Conservation (phyloP, 1,140 invertebrate species). For the Lasioglossum baleicum region DNA sequence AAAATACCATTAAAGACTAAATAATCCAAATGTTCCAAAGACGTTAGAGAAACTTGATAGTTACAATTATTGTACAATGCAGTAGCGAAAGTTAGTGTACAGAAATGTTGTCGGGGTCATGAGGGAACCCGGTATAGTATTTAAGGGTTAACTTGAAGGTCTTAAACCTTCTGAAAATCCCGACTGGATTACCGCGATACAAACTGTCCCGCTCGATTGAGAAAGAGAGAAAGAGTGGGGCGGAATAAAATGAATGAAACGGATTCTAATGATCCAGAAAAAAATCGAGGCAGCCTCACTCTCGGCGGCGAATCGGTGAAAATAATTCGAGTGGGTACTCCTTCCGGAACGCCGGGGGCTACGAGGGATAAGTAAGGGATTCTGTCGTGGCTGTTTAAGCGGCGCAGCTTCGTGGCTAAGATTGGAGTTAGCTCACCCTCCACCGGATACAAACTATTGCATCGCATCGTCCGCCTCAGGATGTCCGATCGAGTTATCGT, state of each 20-base stretch:
- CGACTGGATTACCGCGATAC: too few relatives aligned
- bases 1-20: too few relatives aligned
- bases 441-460: constrained; percentile 69
- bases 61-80: too few relatives aligned
- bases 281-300: background rate
- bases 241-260: constrained; percentile 24
- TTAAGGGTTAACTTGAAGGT: too few relatives aligned
- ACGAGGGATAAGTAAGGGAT: constrained; percentile 68
- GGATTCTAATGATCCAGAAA: constrained; percentile 33
- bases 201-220: too few relatives aligned
- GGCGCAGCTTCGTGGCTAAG: constrained; percentile 61
- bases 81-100: too few relatives aligned
- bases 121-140: too few relatives aligned
- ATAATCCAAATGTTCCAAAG: too few relatives aligned
- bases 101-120: too few relatives aligned
- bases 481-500: constrained; percentile 71
- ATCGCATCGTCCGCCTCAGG: constrained; percentile 66
- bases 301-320: constrained; percentile 57
- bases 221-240: too few relatives aligned
- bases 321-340: constrained; percentile 66
- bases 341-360: constrained; percentile 47
- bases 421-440: constrained; percentile 71
- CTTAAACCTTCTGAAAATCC: too few relatives aligned
- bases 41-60: too few relatives aligned
- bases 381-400: constrained; percentile 71